Conservation (phyloP, 2,113 vertebrate genomes). For the Pogonocichla stellata region DNA sequence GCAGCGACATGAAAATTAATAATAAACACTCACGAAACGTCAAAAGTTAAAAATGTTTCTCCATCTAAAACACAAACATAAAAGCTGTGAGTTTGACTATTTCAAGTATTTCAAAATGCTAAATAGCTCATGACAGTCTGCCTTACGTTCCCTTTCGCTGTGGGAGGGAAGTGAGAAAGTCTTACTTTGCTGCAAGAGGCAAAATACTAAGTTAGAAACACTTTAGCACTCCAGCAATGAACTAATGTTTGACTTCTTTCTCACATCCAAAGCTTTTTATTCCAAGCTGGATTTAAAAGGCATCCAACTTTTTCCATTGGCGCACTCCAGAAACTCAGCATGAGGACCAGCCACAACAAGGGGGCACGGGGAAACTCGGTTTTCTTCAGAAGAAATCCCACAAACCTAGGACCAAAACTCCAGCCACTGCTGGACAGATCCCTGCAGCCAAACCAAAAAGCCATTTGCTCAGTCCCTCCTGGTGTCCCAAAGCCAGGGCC, state of each 20-base stretch:
- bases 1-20: neutral
- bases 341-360: neutral
- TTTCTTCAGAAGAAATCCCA: neutral
- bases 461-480: neutral
- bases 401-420: neutral
- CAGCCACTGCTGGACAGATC: neutral
- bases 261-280: constrained; percentile 19
- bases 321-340: neutral
- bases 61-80: constrained; percentile 44
- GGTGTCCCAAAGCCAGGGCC: neutral
- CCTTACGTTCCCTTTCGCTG: constrained; percentile 40
- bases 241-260: constrained; percentile 42
- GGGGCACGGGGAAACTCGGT: neutral
- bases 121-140: constrained; percentile 56
- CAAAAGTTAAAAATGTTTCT: constrained; percentile 40
- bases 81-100: constrained; percentile 50
- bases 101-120: constrained; percentile 50
- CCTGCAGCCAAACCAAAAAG: neutral
- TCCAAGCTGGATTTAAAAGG: constrained; percentile 8
- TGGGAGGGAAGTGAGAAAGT: constrained; percentile 60
- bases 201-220: constrained; percentile 61
- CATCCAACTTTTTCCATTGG: neutral
- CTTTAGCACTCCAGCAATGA: constrained; percentile 33
- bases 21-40: constrained; percentile 31
- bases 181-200: constrained; percentile 47